Conservation (phyloP, 2,797 vertebrate species). For the Gallinago nigripennis region DNA sequence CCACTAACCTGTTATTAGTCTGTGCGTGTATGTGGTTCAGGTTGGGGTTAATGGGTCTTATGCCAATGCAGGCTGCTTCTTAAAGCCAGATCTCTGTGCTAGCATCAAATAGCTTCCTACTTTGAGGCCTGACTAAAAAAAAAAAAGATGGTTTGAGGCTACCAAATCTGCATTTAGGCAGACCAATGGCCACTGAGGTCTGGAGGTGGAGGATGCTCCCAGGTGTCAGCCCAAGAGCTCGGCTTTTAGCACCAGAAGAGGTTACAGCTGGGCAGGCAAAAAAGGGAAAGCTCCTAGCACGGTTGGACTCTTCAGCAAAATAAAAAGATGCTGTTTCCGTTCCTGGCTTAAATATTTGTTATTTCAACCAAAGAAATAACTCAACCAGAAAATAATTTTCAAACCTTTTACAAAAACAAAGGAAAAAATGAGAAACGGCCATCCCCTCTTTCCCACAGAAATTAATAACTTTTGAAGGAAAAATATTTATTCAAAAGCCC, state of each 20-base stretch:
- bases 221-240: neutral
- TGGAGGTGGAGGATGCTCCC: neutral
- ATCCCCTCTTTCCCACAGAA: neutral
- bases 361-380: constrained; percentile 25
- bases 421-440: neutral
- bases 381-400: constrained; percentile 19
- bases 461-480: constrained; percentile 22
- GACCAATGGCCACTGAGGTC: neutral
- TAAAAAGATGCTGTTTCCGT: neutral
- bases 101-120: neutral
- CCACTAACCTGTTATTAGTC: constrained; percentile 21
- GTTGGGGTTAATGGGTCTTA: constrained; percentile 30
- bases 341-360: neutral
- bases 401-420: neutral
- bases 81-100: neutral
- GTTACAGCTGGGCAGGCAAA: neutral
- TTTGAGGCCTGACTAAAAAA: neutral
- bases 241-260: neutral
- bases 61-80: neutral
- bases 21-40: neutral
- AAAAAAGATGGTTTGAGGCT: neutral
- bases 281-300: neutral
- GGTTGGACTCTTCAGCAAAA: neutral
- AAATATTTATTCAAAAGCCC: constrained; percentile 28
- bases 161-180: neutral